Evolutionary conservation across 2,888 invertebrate species (phyloP).

Genomic region (Apamea monoglypha): DNA sequence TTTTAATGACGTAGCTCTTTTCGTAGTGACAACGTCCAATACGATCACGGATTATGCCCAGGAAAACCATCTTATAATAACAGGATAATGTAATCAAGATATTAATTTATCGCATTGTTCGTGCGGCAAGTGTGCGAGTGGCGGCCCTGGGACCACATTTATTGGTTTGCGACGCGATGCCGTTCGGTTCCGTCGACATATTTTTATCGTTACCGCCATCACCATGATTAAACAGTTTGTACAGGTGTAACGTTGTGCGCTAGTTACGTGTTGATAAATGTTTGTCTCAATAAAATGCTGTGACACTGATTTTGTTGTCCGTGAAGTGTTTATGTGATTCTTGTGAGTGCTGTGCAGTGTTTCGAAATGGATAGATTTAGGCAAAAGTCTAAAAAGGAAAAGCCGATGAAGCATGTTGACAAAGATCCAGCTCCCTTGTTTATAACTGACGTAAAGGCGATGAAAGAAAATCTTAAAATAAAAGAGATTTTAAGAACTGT

Average conservation of each 20-base stretch:
- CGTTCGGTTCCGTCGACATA: slow-evolving; percentile 74
- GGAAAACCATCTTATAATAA: slow-evolving; percentile 47
- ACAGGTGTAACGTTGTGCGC: slow-evolving; percentile 81
- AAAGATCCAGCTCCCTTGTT: slow-evolving; percentile 77
- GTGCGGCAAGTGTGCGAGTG: slow-evolving; percentile 54
- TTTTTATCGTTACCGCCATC: slow-evolving; percentile 79
- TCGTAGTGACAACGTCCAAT: slow-evolving; percentile 49
- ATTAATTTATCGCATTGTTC: slow-evolving; percentile 49
- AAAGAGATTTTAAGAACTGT: slow-evolving; percentile 85
- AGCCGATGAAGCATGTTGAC: slow-evolving; percentile 74
- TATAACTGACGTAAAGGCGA: slow-evolving; percentile 80
- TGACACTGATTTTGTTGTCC: slow-evolving; percentile 57
- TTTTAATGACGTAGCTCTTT: slow-evolving; percentile 66
- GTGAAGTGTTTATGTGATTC: slow-evolving; percentile 54
- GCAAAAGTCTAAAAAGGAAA: slow-evolving; percentile 82
- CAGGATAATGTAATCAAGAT: slow-evolving; percentile 59
- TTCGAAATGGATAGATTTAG: slow-evolving; percentile 81
- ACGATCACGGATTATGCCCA: slow-evolving; percentile 1
- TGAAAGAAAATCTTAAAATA: slow-evolving; percentile 86
- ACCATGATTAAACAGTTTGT: slow-evolving; percentile 81
- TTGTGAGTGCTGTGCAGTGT: slow-evolving; percentile 47
- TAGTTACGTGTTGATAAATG: slow-evolving; percentile 74
- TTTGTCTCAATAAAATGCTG: slow-evolving; percentile 67
- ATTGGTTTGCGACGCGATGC: slow-evolving; percentile 68
- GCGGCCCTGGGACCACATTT: slow-evolving; percentile 51